phyloP scores from a whole-genome alignment of 2,797 vertebrate genomes.

The Carcharodon carcharias region DNA sequence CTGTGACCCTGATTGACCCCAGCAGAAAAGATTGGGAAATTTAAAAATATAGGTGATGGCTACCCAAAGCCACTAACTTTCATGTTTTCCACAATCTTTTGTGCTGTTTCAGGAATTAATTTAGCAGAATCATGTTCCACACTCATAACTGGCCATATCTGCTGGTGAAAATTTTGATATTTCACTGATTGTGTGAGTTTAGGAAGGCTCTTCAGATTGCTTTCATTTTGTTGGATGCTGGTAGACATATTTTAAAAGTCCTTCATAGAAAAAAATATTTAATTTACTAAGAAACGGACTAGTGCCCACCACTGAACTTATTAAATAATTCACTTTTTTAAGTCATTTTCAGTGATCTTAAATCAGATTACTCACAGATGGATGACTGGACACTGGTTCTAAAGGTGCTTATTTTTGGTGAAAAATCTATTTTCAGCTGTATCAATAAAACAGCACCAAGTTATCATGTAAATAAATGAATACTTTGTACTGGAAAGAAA shows the following conservation, averaged over 20 bases:
- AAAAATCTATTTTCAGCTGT: neutral
- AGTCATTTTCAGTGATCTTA: neutral
- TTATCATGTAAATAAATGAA: neutral
- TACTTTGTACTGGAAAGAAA: neutral
- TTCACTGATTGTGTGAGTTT: neutral
- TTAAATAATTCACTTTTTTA: neutral
- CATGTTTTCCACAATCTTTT: neutral
- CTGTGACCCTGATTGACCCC: no score
- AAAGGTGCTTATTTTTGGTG: neutral
- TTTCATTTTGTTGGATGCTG: no score
- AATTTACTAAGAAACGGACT: neutral
- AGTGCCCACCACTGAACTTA: neutral
- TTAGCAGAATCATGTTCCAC: neutral
- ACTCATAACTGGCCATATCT: neutral
- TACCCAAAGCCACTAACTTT: no score
- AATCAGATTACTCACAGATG: neutral
- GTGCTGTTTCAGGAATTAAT: neutral
- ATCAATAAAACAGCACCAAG: neutral
- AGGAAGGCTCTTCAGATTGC: neutral
- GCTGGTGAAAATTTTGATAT: neutral
- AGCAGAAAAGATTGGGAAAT: no score
- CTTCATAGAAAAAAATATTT: neutral
- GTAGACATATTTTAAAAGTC: neutral
- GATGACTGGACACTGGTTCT: neutral
- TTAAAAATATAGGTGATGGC: no score